Evolutionary conservation across 2,797 vertebrate species (phyloP).

Genomic region (Ara ararauna): DNA sequence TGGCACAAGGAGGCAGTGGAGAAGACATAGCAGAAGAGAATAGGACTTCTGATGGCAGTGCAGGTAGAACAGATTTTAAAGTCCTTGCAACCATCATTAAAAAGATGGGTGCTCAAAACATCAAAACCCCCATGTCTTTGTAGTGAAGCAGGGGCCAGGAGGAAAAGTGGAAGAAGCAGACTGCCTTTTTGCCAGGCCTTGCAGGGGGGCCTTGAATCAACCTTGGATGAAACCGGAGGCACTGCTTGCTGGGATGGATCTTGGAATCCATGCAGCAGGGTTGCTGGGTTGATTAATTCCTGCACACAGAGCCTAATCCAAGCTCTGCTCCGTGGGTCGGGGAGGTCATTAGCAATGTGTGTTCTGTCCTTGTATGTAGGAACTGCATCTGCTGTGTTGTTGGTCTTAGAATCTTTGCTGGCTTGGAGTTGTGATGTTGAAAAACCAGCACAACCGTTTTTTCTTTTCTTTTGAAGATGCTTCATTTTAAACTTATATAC

Average conservation of each 20-base stretch:
- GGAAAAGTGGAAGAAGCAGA: neutral
- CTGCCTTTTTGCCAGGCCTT: neutral
- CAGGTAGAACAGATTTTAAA: neutral
- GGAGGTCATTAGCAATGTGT: neutral
- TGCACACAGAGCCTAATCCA: neutral
- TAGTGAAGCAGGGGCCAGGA: neutral
- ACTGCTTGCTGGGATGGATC: neutral
- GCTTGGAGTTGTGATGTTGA: neutral
- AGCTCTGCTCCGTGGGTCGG: neutral
- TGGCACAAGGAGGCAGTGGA: neutral
- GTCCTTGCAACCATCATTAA: neutral
- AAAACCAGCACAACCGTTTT: neutral
- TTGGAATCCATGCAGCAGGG: neutral
- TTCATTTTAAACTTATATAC: neutral
- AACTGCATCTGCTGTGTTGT: neutral
- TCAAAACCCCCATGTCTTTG: neutral
- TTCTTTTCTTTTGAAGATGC: neutral
- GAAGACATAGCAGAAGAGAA: neutral
- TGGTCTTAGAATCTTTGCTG: neutral
- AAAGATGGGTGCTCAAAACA: neutral
- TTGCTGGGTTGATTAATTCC: conserved; percentile 1
- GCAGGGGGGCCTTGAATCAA: neutral
- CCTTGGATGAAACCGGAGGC: neutral
- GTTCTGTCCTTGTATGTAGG: neutral
- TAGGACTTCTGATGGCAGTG: neutral